phyloP scores from a whole-genome alignment of 2,113 vertebrate genomes.

The Gadus chalcogrammus region DNA sequence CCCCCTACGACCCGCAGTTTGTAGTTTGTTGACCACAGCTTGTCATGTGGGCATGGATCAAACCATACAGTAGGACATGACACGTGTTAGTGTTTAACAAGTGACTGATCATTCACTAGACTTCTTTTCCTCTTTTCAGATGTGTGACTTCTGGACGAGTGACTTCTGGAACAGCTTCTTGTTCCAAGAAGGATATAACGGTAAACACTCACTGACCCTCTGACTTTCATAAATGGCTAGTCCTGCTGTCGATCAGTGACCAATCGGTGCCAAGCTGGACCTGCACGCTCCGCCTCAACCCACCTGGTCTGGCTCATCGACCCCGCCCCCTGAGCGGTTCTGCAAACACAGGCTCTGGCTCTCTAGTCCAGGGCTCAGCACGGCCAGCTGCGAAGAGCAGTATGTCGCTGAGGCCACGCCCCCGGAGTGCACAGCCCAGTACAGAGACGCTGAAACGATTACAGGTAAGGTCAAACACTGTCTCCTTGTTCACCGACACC shows the following conservation, averaged over 20 bases:
- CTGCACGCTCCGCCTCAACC: slow-evolving; percentile 74
- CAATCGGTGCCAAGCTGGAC: slow-evolving; percentile 95
- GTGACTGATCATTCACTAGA: too few species aligned
- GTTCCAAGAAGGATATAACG: too few species aligned
- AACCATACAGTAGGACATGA: too few species aligned
- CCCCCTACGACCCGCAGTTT: too few species aligned
- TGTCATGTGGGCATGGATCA: too few species aligned
- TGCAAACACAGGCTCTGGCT: slow-evolving; percentile 43
- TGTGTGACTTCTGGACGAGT: too few species aligned
- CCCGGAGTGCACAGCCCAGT: slow-evolving; percentile 65
- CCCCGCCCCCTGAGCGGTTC: slow-evolving; percentile 65
- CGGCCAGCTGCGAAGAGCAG: slow-evolving; percentile 73
- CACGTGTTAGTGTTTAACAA: too few species aligned
- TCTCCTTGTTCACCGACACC: not conserved
- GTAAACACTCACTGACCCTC: slow-evolving; percentile 26
- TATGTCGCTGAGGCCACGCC: slow-evolving; percentile 82
- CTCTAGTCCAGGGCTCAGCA: slow-evolving; percentile 64
- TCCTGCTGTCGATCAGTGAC: slow-evolving; percentile 76
- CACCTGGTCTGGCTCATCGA: slow-evolving; percentile 76
- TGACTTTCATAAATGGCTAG: slow-evolving; percentile 75
- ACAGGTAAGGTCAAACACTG: slow-evolving; percentile 77
- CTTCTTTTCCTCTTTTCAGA: too few species aligned
- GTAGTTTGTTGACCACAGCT: too few species aligned
- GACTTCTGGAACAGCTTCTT: too few species aligned
- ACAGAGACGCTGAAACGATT: slow-evolving; percentile 95